A percentile compares a stretch with the other conserved stretches of the same genome.
Conservation (phyloP, 2,888 invertebrate genomes). For the Conops quadrifasciatus region DNA sequence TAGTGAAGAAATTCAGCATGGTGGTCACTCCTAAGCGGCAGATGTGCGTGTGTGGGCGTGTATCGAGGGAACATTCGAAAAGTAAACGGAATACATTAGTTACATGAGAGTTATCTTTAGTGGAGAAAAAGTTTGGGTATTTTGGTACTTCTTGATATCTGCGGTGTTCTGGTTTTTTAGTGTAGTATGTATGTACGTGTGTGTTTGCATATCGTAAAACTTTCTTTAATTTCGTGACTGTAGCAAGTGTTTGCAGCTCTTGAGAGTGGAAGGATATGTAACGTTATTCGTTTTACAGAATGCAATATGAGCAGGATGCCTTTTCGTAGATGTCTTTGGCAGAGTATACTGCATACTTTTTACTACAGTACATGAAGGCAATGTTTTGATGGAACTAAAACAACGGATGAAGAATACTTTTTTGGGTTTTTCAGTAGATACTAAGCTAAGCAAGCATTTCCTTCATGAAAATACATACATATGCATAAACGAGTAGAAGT, state of each 20-base stretch:
- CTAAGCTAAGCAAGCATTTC: too few relatives aligned
- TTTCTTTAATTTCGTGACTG: neutral
- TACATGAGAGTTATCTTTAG: neutral
- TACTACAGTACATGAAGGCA: too few relatives aligned
- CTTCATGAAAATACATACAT: too few relatives aligned
- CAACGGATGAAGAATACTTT: too few relatives aligned
- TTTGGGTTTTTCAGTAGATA: too few relatives aligned
- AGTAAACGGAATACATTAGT: slow-evolving; percentile 7
- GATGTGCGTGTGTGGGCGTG: neutral
- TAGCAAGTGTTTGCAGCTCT: neutral
- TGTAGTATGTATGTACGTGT: neutral
- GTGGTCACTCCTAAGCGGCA: slow-evolving; percentile 84
- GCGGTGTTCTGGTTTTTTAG: neutral
- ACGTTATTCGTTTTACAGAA: too few relatives aligned
- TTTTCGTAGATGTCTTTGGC: too few relatives aligned
- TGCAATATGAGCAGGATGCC: too few relatives aligned
- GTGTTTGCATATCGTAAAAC: neutral
- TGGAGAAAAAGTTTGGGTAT: neutral
- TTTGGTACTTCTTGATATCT: slow-evolving; percentile 12
- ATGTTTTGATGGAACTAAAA: too few relatives aligned
- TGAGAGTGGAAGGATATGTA: too few relatives aligned
- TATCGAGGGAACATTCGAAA: neutral
- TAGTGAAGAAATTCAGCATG: slow-evolving; percentile 98
- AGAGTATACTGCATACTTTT: too few relatives aligned
- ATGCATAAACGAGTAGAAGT: too few relatives aligned